Evolutionary conservation across 92 coral and sea anemone genomes (phyloP), one percentile per base, ranked within the genome.

Genomic region (Siderastrea radians): DNA sequence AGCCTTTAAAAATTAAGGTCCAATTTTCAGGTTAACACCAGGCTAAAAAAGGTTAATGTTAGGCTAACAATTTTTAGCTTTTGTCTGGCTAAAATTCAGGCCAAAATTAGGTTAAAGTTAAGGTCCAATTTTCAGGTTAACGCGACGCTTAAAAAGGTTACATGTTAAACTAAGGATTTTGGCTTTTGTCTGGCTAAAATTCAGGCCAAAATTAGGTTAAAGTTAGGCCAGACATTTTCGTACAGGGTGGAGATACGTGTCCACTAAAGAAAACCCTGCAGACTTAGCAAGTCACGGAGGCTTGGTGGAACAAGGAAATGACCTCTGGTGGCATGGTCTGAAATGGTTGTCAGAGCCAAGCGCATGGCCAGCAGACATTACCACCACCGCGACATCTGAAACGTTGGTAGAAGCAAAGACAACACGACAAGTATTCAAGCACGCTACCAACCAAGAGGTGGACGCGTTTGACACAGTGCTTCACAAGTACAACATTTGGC

Each of bases 241-340:
- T 26, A 26, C 38, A 0, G 38, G 38, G 71, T 80, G 90, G 90
- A 73, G 86, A 49, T 71, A 85, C 3, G 77, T 90, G 5, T 77
- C 86, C 13, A 84, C 86, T n/a, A 79, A 60, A 49, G 83, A 84
- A 15, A 90, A 90, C 57, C 87, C 93, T 7, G 90, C 90, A 16
- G 86, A 84, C 61, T 54, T 90, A 5, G 89, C 65, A 2, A 84
- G 93, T 45, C 75, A 82, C 16, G 84, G 79, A 7, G 52, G 82
- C 0, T 26, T 9, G 6, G 51, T 85, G 5, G 57, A 11, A 63
- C 74, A 44, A 17, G 59, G 72, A 7, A 48, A 71, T 49, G 68
- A 48, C 49, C 75, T 84, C 44, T 90, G 86, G 93, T 79, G 81
- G 82, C 57, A 47, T 26, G 87, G 90, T 3, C 93, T 90, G 43